Conservation (phyloP, 92 coral and sea anemone species). For the Porites cylindrica region DNA sequence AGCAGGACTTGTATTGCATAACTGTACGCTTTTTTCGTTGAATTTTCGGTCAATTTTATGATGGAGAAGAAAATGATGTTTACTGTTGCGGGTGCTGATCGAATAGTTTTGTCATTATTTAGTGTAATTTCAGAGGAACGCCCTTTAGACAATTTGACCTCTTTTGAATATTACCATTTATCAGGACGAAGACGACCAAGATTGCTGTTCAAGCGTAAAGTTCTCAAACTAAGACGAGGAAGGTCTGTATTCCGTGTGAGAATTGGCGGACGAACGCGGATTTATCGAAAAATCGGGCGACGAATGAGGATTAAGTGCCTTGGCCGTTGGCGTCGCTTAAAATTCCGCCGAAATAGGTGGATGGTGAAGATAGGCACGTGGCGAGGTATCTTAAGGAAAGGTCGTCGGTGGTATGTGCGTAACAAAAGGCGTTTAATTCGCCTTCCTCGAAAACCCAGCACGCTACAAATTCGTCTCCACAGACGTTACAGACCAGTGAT, state of each 20-base stretch:
- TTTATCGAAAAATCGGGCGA: constrained; percentile 8
- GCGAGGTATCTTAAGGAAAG: background rate
- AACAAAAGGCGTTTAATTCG: background rate
- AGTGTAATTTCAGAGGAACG: background rate
- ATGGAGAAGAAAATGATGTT: too few relatives aligned
- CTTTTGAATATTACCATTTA: too few relatives aligned
- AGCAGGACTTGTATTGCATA: too few relatives aligned
- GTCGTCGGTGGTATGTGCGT: constrained; percentile 23
- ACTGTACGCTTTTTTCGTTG: too few relatives aligned
- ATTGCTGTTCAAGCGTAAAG: background rate
- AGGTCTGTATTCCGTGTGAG: background rate
- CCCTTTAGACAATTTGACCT: background rate
- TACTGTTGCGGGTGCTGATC: too few relatives aligned
- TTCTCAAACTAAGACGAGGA: constrained; percentile 22
- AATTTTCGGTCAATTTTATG: too few relatives aligned
- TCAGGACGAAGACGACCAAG: constrained; percentile 25
- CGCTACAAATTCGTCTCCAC: background rate
- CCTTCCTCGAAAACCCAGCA: constrained; percentile 9
- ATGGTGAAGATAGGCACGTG: background rate
- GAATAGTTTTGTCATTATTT: too few relatives aligned
- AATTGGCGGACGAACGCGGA: background rate
- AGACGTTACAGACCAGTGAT: constrained; percentile 1
- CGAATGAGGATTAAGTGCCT: constrained; percentile 8
- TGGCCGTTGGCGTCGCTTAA: constrained; percentile 13
- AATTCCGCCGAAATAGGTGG: background rate